Conservation (phyloP, 2,797 vertebrate species). For the Smutsia temminckii region DNA sequence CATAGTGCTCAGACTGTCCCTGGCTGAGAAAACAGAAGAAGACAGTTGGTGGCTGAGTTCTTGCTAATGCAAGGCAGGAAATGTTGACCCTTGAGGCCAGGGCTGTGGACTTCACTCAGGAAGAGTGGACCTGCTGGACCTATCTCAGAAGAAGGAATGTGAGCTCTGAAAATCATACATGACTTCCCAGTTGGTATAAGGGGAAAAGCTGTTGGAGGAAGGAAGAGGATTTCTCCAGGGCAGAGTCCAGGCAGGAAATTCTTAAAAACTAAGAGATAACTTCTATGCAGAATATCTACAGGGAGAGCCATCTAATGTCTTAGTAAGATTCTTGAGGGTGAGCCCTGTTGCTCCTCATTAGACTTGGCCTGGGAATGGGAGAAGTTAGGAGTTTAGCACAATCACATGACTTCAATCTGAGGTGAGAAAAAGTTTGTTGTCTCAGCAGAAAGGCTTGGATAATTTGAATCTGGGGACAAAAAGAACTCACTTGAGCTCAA, state of each 20-base stretch:
- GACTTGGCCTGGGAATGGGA: background rate
- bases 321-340: background rate
- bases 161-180: background rate
- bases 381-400: background rate
- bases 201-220: background rate
- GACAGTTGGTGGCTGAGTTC: background rate
- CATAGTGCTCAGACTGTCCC: background rate
- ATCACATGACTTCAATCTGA: background rate
- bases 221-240: background rate
- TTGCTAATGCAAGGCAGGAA: background rate
- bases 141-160: background rate
- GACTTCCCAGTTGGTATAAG: background rate
- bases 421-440: background rate
- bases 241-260: background rate
- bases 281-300: background rate
- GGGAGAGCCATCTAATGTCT: background rate
- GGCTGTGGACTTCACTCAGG: background rate
- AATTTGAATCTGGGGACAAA: background rate
- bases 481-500: background rate
- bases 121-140: background rate
- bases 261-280: background rate
- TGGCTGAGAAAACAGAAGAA: background rate
- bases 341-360: background rate
- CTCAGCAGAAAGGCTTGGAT: background rate
- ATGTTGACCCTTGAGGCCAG: background rate